Percentiles rank a stretch among this genome's conserved stretches.
Conservation (phyloP, 2,888 invertebrate species). For the Tupiocoris notatus region DNA sequence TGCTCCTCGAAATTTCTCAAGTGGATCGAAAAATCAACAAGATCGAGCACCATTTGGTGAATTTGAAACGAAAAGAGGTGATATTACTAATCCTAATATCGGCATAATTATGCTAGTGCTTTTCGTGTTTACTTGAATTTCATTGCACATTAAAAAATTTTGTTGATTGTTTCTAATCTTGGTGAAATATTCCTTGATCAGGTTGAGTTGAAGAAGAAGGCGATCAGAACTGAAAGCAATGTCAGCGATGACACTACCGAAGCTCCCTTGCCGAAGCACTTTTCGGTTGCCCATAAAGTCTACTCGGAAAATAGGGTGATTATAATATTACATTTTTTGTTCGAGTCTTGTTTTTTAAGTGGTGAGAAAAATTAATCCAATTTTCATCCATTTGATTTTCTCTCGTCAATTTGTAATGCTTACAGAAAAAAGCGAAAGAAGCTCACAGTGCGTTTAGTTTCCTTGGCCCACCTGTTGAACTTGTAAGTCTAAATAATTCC, state of each 20-base stretch:
- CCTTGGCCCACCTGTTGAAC: slow-evolving; percentile 70
- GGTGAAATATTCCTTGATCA: background rate
- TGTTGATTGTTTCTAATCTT: no score
- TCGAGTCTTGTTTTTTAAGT: no score
- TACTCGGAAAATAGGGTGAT: slow-evolving; percentile 86
- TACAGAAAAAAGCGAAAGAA: slow-evolving; percentile 69
- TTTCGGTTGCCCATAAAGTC: slow-evolving; percentile 86
- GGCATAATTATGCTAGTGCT: no score
- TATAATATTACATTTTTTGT: no score
- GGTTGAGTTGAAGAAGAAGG: slow-evolving; percentile 62
- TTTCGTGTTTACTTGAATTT: no score
- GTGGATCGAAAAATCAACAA: slow-evolving; percentile 91
- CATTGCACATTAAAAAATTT: no score
- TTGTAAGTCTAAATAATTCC: slow-evolving; percentile 54
- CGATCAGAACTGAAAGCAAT: slow-evolving; percentile 73
- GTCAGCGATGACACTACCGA: slow-evolving; percentile 58
- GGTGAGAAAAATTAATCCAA: no score
- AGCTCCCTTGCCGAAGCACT: slow-evolving; percentile 66
- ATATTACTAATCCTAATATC: background rate
- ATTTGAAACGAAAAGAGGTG: slow-evolving; percentile 73
- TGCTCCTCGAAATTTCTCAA: slow-evolving; percentile 85
- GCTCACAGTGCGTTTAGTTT: slow-evolving; percentile 67
- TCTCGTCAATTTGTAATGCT: no score
- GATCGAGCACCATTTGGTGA: slow-evolving; percentile 78
- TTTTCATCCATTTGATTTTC: no score